Evolutionary conservation across 2,797 vertebrate species (phyloP), one percentile per base, ranked within the genome.

Genomic region (Lagorchestes hirsutus): DNA sequence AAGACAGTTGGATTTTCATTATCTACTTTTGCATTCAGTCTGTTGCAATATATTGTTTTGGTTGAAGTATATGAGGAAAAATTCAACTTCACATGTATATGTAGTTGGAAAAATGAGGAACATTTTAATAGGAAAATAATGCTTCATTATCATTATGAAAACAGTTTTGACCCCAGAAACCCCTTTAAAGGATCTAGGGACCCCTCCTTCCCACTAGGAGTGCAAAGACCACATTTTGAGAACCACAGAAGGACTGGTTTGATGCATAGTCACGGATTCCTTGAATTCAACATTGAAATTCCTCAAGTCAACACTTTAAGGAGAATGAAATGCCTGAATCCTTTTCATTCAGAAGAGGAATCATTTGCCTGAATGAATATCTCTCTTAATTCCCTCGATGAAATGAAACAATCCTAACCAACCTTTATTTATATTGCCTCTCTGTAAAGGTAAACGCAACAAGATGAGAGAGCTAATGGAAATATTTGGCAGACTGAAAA

Each of bases 361-460:
- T 97, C 22, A 55, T 95, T 96, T 97, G 96, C 93, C 94, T 46
- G 93, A 93, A 56, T 82, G 57, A 96, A 52, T 54, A 95, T 98
- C 93, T 92, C 59, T 92, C 94, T 96, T 57, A 95, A 94, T 52
- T 46, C 55, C 29, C 90, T 46, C 58, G 95, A 82, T 93, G 94
- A 92, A 56, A 28, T 87, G 74, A 96, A 29, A 56, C 10, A 94
- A 67, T 11, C 18, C 18, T 40, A n/a, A 40, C n/a, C 1, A 93
- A 16, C 46, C 3, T 28, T 96, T 90, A 55, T 12, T 90, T 92
- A 82, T 92, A 54, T 29, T 50, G 31, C 55, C 11, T 46, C 13
- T 31, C 95, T 93, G 90, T 56, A 93, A 92, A 46, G n/a, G 67
- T 56, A 93, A 92, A 95, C 92, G 58, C 55, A 95, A 91, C 55